Base-by-base conservation (phyloP, 2,888 invertebrate species). In the Orchesella flavescens region DNA sequence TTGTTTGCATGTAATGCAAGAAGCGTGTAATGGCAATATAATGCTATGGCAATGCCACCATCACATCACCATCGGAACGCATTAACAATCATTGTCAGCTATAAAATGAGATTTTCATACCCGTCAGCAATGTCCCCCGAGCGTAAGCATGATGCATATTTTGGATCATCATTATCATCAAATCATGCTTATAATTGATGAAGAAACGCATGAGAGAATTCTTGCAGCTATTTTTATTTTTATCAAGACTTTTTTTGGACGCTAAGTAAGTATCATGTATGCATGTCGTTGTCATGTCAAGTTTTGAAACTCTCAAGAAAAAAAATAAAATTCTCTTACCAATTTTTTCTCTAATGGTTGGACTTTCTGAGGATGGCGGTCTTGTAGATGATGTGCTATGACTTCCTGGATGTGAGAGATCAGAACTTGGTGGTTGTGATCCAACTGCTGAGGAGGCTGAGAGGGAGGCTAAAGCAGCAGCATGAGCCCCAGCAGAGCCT, bases 371-470 rank as follows among this genome's bases (percentile, higher is more conserved):
- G 46, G 88, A 87, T 21, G 88, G 87, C 53, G 88, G 87, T 85
- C 88, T 78, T 23, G 89, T 88, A 12, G 88, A 87, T 2, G 87
- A 87, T 46, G 87, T 87, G 53, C 84, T 85, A 72, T 88, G 87
- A 86, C 87, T 88, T 85, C 88, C 88, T 57, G 88, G 87, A 82
- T 87, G 88, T 84, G 88, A 90, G 59, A 91, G 90, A 78, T 93
- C 91, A 89, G 90, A 93, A 88, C 90, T 83, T 44, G 84, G 74
- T n/a, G 80, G 79, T 17, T 87, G 85, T 59, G 85, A 82, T 15
- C 86, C 85, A 15, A 88, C 87, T 57, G 84, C 81, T 49, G 84
- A 82, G 15, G 84, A 83, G 9, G 87, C 87, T 9, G 88, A 86
- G 5, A 85, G 84, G 10, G 86, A 84, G 9, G 85, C 87, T 17